Evolutionary conservation across 2,113 vertebrate genomes (phyloP), one percentile per base, ranked within the genome.

Genomic region (Oryzias woworae): DNA sequence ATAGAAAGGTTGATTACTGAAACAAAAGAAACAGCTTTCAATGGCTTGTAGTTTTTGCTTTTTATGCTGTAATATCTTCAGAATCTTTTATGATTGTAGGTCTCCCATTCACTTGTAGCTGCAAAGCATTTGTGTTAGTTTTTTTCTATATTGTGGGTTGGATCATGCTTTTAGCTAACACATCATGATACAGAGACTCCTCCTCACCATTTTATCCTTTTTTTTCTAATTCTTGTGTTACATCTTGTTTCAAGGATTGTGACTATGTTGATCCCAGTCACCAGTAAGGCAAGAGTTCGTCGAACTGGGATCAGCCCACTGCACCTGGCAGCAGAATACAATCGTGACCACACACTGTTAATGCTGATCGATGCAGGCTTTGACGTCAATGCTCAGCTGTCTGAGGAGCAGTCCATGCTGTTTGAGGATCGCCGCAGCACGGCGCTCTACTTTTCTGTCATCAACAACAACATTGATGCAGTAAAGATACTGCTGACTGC

Each of bases 351-450:
- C 0, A 84, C 95, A 59, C 78, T 99, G 52, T 95, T 96, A 67
- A 71, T 81, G 36, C 89, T 98, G 63, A 92, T 99, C 0, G 73
- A 88, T 0, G 93, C 92, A 0, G 95, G 95, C 64, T 97, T 94
- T 0, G 94, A 97, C 0, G 94, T 97, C 73, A 97, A 98, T n/a
- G 73, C 86, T 1, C 75, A 78, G 54, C 92, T 99, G 49, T 96
- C 94, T 0, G 83, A 84, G 0, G 95, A 96, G 17, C 88, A 92
- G 0, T 89, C 92, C 3, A 91, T 91, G 49, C 89, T 96, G 53
- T 96, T 96, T 0, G 95, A 97, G 78, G 97, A 99, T 86, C 92
- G 92, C 1, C 95, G 97, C 43, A 95, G 83, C 70, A 95, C 94
- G 0, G 84, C 90, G 0, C 94, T 98, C 55, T 98, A 95, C 78